Evolutionary conservation across 2,113 vertebrate species (phyloP).

Genomic region (Sander lucioperca): DNA sequence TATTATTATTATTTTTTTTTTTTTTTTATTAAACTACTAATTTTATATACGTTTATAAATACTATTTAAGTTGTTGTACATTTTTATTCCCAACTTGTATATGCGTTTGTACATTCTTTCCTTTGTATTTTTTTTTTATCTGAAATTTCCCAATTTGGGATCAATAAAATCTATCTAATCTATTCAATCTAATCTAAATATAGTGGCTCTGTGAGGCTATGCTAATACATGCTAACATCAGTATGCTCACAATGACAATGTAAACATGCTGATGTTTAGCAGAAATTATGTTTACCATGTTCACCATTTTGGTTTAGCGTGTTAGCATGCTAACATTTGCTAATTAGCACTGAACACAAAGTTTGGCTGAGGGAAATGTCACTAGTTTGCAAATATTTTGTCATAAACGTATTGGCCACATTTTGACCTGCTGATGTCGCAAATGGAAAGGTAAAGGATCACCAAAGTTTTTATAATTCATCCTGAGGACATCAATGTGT

Average conservation of each 20-base stretch:
- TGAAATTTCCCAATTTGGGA: too few relatives aligned
- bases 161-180: too few relatives aligned
- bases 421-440: neutral
- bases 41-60: too few relatives aligned
- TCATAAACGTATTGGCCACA: neutral
- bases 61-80: too few relatives aligned
- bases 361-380: neutral
- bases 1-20: too few relatives aligned
- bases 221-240: neutral
- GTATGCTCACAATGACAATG: neutral
- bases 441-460: neutral
- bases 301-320: too few relatives aligned
- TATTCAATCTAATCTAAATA: too few relatives aligned
- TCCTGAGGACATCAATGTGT: neutral
- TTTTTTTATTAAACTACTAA: too few relatives aligned
- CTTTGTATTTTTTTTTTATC: too few relatives aligned
- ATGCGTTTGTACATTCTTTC: too few relatives aligned
- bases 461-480: neutral
- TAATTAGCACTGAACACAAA: constrained; percentile 1
- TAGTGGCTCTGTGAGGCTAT: too few relatives aligned
- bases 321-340: neutral
- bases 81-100: too few relatives aligned
- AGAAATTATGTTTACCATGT: neutral
- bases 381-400: neutral
- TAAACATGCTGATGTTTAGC: neutral